These are phyloP conservation scores for Lydus trimaculatus DNA, from an alignment of 2,888 invertebrate genomes.

Conservation along the genomic window DNA sequence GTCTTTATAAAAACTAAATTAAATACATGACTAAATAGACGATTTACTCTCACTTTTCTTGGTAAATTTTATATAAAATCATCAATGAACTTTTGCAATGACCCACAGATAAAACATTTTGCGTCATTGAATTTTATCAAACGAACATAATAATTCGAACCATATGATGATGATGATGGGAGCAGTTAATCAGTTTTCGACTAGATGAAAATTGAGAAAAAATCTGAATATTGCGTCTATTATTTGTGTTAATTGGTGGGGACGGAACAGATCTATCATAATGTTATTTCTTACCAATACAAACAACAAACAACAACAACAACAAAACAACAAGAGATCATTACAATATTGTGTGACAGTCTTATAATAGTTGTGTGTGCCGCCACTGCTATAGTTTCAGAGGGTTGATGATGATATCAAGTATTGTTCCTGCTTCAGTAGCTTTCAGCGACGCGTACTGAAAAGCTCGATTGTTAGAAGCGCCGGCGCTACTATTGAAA, in stretches of 20 bases:
- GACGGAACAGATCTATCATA: not conserved
- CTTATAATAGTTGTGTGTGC: not conserved
- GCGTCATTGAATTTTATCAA: conserved; percentile 2
- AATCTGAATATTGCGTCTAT: not conserved
- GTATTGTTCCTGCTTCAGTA: conserved; percentile 6
- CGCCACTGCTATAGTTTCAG: not conserved
- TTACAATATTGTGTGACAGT: not conserved
- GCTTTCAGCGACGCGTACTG: conserved; percentile 8
- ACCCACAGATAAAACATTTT: not conserved
- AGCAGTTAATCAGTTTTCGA: not conserved
- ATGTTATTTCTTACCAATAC: not conserved
- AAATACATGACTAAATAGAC: not conserved
- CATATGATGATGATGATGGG: not conserved
- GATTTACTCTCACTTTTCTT: not conserved
- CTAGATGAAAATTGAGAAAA: not conserved
- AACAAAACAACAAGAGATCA: not conserved
- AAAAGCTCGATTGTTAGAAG: not conserved
- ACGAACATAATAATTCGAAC: not conserved
- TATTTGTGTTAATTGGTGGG: conserved; percentile 3
- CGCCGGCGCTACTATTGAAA: not conserved
- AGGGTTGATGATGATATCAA: conserved; percentile 4
- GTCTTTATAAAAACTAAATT: not conserved
- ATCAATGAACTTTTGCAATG: not conserved
- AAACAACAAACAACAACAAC: not conserved
- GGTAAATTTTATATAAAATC: not conserved